Evolutionary conservation across 2,888 invertebrate genomes (phyloP).

Genomic region (Scaptomyza tumidula): DNA sequence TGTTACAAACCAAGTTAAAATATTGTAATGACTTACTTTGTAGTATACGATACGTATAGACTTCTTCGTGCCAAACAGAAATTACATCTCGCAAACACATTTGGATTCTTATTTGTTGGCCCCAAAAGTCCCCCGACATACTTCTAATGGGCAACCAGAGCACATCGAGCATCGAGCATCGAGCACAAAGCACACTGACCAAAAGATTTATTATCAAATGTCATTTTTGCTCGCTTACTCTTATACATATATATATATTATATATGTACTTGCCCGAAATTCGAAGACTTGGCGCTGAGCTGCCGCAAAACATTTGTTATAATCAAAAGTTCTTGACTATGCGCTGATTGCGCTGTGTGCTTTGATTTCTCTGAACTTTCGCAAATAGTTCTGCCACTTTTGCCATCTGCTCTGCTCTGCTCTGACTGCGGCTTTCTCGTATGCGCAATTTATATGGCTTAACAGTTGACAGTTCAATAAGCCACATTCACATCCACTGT

Average conservation of each 20-base stretch:
- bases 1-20: background rate
- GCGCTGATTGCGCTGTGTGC: slow-evolving; percentile 63
- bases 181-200: slow-evolving; percentile 62
- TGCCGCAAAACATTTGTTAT: slow-evolving; percentile 72
- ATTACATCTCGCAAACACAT: slow-evolving; percentile 60
- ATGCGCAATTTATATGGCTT: slow-evolving; percentile 77
- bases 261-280: background rate
- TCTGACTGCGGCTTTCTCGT: slow-evolving; percentile 34
- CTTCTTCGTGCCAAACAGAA: slow-evolving; percentile 68
- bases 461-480: slow-evolving; percentile 80
- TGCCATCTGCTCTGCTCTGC: slow-evolving; percentile 19
- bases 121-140: slow-evolving; percentile 49
- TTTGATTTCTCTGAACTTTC: slow-evolving; percentile 70
- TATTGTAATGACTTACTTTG: background rate
- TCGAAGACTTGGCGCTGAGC: slow-evolving; percentile 20
- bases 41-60: background rate
- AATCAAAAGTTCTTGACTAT: slow-evolving; percentile 73
- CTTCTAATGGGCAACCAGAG: slow-evolving; percentile 58
- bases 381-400: slow-evolving; percentile 65
- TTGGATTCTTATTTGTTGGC: slow-evolving; percentile 63
- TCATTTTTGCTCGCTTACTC: slow-evolving; percentile 54
- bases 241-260: background rate
- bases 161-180: slow-evolving; percentile 4
- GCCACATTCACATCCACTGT: slow-evolving; percentile 30
- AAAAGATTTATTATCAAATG: slow-evolving; percentile 78